Conservation (phyloP, 1,140 invertebrate species). For the Bombus breviceps region DNA sequence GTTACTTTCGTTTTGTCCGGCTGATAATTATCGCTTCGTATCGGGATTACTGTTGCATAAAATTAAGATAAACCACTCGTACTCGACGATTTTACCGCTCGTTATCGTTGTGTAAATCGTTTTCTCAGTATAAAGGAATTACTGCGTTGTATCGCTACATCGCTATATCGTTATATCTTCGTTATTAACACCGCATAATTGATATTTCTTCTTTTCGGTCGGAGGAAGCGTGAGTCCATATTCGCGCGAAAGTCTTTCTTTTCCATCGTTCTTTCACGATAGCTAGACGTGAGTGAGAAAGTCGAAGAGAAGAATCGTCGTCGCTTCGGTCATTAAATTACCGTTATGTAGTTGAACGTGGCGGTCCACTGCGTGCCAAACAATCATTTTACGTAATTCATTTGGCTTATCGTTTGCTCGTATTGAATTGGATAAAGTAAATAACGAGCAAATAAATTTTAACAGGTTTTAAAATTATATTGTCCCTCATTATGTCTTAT, state of each 20-base stretch:
- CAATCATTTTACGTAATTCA: conserved; percentile 51
- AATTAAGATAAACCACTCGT: conserved; percentile 50
- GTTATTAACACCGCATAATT: conserved; percentile 40
- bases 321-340: conserved; percentile 31
- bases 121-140: conserved; percentile 8
- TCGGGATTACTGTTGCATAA: conserved; percentile 36
- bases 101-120: conserved; percentile 35
- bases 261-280: not conserved
- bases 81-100: conserved; percentile 25
- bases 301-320: not conserved
- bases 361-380: conserved; percentile 40
- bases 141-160: not conserved
- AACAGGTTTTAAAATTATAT: conserved; percentile 34
- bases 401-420: conserved; percentile 33
- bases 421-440: conserved; percentile 47
- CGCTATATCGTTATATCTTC: not conserved
- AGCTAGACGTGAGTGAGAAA: not conserved
- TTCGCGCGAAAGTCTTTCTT: not conserved
- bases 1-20: conserved; percentile 1
- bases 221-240: not conserved
- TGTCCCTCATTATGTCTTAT: not conserved
- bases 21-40: conserved; percentile 41
- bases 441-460: conserved; percentile 49
- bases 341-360: conserved; percentile 40
- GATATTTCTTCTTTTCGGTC: conserved; percentile 39